phyloP scores from a whole-genome alignment of 2,797 vertebrate species.

The Falco concolor region DNA sequence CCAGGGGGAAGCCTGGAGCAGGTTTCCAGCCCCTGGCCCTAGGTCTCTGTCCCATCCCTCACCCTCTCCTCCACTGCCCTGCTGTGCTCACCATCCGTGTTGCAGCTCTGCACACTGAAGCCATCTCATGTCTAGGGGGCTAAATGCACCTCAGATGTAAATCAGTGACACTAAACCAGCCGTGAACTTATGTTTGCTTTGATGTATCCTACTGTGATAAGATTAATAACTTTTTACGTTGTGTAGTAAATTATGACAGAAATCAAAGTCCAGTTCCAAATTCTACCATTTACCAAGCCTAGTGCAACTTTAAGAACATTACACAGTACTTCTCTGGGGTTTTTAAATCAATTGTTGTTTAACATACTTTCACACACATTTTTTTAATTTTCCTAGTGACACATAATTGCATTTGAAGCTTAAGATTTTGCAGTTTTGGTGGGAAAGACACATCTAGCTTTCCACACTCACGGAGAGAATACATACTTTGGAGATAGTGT shows the following conservation, averaged over 20 bases:
- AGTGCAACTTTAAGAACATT: not conserved
- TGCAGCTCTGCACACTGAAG: not conserved
- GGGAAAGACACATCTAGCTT: not conserved
- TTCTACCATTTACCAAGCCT: not conserved
- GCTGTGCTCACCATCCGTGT: fast-evolving
- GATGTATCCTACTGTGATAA: not conserved
- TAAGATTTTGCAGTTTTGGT: not conserved
- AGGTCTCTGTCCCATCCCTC: not conserved
- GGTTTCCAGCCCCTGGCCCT: not conserved
- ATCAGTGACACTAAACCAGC: not conserved
- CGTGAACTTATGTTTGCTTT: not conserved
- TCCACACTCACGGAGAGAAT: not conserved
- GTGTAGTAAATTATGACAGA: not conserved
- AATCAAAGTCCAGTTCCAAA: not conserved
- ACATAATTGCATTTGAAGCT: not conserved
- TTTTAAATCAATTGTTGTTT: not conserved
- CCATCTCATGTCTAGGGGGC: not conserved
- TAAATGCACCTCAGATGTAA: not conserved
- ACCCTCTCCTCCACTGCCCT: not conserved
- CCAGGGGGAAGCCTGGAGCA: not conserved
- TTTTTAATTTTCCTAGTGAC: not conserved
- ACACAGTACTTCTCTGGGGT: not conserved
- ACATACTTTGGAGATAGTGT: conserved; percentile 6
- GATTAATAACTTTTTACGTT: not conserved
- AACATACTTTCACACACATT: not conserved